Percentiles rank a stretch among this genome's conserved stretches.
Evolutionary conservation across 2,888 invertebrate species (phyloP).

Genomic region (Eulithis prunata): DNA sequence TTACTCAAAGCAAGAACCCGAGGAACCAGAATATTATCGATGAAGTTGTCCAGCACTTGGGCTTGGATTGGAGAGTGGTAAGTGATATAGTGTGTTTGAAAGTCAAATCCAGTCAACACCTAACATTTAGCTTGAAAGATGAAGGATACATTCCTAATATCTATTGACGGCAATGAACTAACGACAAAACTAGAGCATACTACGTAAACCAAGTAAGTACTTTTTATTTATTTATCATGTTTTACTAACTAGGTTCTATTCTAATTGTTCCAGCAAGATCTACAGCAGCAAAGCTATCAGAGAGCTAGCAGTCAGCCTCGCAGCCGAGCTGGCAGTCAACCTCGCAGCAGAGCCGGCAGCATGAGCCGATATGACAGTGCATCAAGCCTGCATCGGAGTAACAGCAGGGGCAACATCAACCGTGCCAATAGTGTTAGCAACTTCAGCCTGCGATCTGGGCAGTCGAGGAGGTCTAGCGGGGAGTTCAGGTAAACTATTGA

Average conservation of each 20-base stretch:
- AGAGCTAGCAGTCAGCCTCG: conserved; percentile 14
- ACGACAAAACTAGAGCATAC: too few relatives aligned
- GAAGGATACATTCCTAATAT: too few relatives aligned
- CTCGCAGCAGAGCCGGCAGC: conserved; percentile 20
- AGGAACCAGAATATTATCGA: conserved; percentile 55
- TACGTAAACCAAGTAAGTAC: too few relatives aligned
- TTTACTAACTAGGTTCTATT: background rate
- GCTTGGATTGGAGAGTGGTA: conserved; percentile 62
- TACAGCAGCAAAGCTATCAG: conserved; percentile 43
- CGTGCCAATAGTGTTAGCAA: conserved; percentile 46
- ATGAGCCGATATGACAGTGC: conserved; percentile 65
- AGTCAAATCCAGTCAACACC: too few relatives aligned
- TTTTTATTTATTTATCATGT: background rate
- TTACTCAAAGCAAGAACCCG: conserved; percentile 36
- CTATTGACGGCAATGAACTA: too few relatives aligned
- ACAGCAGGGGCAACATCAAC: conserved; percentile 59
- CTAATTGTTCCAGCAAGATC: conserved; percentile 50
- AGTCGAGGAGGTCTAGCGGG: conserved; percentile 10
- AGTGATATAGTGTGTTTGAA: background rate
- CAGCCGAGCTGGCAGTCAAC: conserved; percentile 31
- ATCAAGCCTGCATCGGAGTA: conserved; percentile 57
- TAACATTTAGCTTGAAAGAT: too few relatives aligned
- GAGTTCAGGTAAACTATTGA: conserved; percentile 11
- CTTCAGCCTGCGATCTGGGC: conserved; percentile 45
- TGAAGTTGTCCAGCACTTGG: conserved; percentile 62